These are phyloP conservation scores for Gasterosteus aculeatus DNA, from an alignment of 2,113 vertebrate genomes.

Conservation along the genomic window DNA sequence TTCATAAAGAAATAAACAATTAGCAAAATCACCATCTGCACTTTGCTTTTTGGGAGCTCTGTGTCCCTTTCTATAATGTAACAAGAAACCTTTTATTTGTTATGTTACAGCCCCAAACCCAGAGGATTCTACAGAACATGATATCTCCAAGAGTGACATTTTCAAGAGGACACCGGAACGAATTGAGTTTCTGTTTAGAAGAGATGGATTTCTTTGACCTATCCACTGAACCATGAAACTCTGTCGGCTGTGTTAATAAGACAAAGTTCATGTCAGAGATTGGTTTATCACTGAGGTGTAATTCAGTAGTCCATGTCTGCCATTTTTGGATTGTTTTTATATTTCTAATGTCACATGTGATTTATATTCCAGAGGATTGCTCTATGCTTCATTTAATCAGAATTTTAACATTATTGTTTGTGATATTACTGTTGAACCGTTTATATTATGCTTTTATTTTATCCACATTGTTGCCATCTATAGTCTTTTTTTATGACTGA, in stretches of 20 bases:
- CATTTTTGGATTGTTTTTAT: conserved; percentile 23
- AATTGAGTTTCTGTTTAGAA: conserved; percentile 23
- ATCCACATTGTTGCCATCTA: conserved; percentile 5
- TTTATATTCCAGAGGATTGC: background rate
- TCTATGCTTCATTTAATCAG: background rate
- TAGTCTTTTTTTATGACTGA: conserved; percentile 16
- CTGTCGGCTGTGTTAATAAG: background rate
- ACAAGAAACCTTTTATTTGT: conserved; percentile 32
- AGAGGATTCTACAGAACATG: conserved; percentile 78
- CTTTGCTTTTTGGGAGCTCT: background rate
- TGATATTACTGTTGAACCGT: background rate
- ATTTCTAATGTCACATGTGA: conserved; percentile 14
- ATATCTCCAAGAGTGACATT: conserved; percentile 15
- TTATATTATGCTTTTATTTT: background rate
- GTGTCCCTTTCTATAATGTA: conserved; percentile 12
- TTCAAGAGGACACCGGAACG: conserved; percentile 24
- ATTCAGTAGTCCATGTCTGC: conserved; percentile 39
- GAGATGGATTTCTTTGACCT: conserved; percentile 30
- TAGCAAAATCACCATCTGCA: background rate
- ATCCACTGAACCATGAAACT: conserved; percentile 2
- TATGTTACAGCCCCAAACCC: conserved; percentile 75
- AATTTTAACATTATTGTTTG: background rate
- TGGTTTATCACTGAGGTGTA: background rate
- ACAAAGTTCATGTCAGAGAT: background rate
- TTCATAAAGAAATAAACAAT: conserved; percentile 3